These are phyloP conservation scores for Apostichopus californicus DNA, from an alignment of 35 echinoderm and acorn worm species.

Conservation along the genomic window DNA sequence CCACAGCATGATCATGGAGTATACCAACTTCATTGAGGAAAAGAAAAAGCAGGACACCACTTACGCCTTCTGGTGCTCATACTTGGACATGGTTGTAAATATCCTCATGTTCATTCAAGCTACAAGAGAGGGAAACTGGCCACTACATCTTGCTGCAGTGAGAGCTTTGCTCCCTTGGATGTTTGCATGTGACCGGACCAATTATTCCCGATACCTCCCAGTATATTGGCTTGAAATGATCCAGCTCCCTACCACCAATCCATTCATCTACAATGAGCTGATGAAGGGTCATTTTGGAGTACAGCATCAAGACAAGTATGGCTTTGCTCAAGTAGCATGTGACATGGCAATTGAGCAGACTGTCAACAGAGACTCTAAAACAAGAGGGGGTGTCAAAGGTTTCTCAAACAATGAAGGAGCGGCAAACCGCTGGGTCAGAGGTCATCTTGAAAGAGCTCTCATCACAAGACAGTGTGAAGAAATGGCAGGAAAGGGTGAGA, in stretches of 20 bases:
- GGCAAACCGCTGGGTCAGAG: slow-evolving; percentile 54
- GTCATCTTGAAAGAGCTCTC: slow-evolving; percentile 60
- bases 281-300: slow-evolving; percentile 44
- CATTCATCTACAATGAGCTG: not conserved
- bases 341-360: too few species aligned
- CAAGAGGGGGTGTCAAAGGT: slow-evolving; percentile 50
- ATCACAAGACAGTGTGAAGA: slow-evolving; percentile 78
- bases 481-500: slow-evolving; percentile 76
- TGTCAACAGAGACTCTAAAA: too few species aligned
- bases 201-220: slow-evolving; percentile 62
- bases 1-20: not conserved
- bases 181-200: slow-evolving; percentile 65
- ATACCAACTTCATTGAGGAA: slow-evolving; percentile 17
- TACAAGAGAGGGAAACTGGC: slow-evolving; percentile 71
- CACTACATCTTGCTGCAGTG: slow-evolving; percentile 56
- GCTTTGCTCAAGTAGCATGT: too few species aligned
- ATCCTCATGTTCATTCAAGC: slow-evolving; percentile 55
- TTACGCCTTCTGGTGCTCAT: slow-evolving; percentile 61
- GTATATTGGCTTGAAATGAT: slow-evolving; percentile 57
- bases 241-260: slow-evolving; percentile 8
- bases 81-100: slow-evolving; percentile 55
- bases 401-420: slow-evolving; percentile 74
- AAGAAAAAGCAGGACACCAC: slow-evolving; percentile 1
- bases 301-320: too few species aligned
- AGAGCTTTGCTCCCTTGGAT: slow-evolving; percentile 57